Conservation (phyloP, 2,113 vertebrate genomes). For the Misgurnus mizolepis region DNA sequence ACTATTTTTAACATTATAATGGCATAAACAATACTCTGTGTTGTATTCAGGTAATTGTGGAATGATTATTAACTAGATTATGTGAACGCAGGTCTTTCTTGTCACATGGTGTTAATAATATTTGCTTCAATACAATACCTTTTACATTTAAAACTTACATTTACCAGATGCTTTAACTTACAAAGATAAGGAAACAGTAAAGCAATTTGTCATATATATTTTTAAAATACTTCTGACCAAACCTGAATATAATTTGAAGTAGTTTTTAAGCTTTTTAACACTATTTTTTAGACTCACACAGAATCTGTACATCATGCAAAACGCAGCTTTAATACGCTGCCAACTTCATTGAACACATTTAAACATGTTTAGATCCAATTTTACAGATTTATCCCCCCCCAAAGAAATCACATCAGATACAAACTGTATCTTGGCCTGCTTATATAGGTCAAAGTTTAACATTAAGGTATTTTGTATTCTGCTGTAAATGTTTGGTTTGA, state of each 20-base stretch:
- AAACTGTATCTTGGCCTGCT: not conserved
- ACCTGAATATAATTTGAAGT: not conserved
- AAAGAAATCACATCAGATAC: not conserved
- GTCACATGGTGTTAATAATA: not conserved
- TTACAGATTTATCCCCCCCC: too few relatives aligned
- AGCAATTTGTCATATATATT: too few relatives aligned
- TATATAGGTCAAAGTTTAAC: not conserved
- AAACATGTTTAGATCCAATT: not conserved
- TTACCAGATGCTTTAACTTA: too few relatives aligned
- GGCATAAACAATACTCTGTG: constrained; percentile 68
- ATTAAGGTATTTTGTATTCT: not conserved
- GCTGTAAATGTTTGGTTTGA: not conserved
- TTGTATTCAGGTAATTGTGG: constrained; percentile 33
- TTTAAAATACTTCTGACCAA: not conserved
- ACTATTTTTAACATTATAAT: constrained; percentile 60
- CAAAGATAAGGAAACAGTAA: too few relatives aligned
- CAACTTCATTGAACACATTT: too few relatives aligned
- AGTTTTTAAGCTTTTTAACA: too few relatives aligned
- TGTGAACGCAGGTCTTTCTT: constrained; percentile 11
- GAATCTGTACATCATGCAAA: too few relatives aligned
- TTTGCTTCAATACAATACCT: not conserved
- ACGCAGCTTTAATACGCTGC: too few relatives aligned
- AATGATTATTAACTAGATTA: constrained; percentile 2
- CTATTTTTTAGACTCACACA: too few relatives aligned
- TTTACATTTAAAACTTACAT: too few relatives aligned